A percentile compares a stretch with the other conserved stretches of the same genome.
These are phyloP conservation scores for Poeciliopsis occidentalis DNA, from an alignment of 2,113 vertebrate species.

Conservation along the genomic window DNA sequence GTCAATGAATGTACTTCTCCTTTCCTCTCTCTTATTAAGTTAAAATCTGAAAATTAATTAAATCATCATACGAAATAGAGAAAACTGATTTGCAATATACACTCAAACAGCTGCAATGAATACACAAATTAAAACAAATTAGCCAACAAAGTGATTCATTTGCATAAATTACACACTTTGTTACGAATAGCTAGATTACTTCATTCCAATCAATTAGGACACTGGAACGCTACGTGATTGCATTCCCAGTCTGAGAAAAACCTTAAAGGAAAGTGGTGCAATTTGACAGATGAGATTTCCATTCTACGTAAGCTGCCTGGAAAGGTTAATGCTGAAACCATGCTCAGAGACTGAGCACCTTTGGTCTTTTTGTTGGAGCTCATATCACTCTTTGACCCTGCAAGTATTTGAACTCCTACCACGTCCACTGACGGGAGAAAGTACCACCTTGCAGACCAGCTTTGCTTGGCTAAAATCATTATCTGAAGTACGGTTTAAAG, in stretches of 20 bases:
- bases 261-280: conserved; percentile 64
- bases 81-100: conserved; percentile 62
- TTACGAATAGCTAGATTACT: conserved; percentile 78
- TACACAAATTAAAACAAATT: conserved; percentile 83
- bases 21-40: conserved; percentile 67
- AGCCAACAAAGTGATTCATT: conserved; percentile 84
- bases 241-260: conserved; percentile 76
- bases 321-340: conserved; percentile 75
- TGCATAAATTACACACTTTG: conserved; percentile 85
- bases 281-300: conserved; percentile 57
- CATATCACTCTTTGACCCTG: conserved; percentile 54
- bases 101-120: conserved; percentile 73
- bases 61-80: conserved; percentile 60
- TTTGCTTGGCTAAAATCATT: not conserved
- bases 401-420: conserved; percentile 37
- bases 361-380: conserved; percentile 67
- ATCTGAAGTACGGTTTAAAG: not conserved
- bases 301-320: conserved; percentile 32
- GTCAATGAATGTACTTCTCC: conserved; percentile 62
- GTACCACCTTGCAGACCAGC: not conserved
- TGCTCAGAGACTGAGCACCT: conserved; percentile 56
- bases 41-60: conserved; percentile 71
- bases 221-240: conserved; percentile 80
- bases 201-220: conserved; percentile 83
- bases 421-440: conserved; percentile 24